Conservation (phyloP, 2,113 vertebrate genomes). For the Oreochromis niloticus region DNA sequence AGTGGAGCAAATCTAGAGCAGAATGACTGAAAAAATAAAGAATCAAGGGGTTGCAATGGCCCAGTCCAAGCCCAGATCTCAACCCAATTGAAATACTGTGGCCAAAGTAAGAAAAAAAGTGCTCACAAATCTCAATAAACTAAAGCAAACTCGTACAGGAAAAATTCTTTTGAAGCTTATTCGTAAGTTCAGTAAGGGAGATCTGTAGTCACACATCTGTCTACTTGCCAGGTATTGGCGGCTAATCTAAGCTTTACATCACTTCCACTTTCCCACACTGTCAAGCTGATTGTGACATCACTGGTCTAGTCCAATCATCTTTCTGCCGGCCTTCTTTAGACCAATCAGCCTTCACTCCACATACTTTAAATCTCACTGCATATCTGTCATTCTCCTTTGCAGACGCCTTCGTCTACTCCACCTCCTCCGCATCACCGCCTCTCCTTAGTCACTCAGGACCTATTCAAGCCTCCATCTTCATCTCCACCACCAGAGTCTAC, state of each 20-base stretch:
- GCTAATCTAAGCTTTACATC: neutral
- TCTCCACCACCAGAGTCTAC: neutral
- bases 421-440: neutral
- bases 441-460: neutral
- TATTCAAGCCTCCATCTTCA: neutral
- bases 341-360: neutral
- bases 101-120: neutral
- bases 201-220: neutral
- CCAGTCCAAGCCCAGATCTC: neutral
- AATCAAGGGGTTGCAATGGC: neutral
- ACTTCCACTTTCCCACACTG: neutral
- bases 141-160: neutral
- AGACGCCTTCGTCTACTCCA: neutral
- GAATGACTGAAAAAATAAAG: neutral
- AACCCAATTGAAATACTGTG: neutral
- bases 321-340: neutral
- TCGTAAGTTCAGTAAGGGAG: neutral
- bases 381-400: neutral
- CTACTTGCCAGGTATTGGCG: neutral
- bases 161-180: neutral
- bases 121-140: neutral
- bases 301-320: neutral
- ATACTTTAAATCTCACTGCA: neutral
- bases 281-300: neutral
- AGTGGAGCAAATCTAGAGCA: neutral